A percentile compares a stretch with the other conserved stretches of the same genome.
phyloP scores from a whole-genome alignment of 2,113 vertebrate species.

The Zapornia atra region DNA sequence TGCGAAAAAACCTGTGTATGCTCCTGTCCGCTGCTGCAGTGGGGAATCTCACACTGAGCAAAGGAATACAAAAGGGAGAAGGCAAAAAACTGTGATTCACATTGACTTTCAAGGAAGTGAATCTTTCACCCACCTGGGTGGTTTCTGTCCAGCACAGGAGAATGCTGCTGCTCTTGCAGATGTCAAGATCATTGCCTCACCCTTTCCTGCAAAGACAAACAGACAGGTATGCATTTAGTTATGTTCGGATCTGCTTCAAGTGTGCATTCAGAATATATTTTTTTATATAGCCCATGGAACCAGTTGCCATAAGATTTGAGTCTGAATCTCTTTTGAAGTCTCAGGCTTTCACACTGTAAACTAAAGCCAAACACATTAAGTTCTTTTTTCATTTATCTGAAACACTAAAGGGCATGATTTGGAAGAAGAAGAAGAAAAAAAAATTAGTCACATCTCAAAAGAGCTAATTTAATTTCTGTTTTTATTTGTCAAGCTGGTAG shows the following conservation, averaged over 20 bases:
- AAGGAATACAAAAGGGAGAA: neutral
- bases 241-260: neutral
- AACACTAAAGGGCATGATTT: neutral
- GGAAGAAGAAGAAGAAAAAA: neutral
- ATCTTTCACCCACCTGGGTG: neutral
- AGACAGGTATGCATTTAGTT: neutral
- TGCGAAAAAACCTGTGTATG: neutral
- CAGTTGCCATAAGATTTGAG: neutral
- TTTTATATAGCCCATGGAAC: neutral
- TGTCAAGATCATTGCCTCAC: neutral
- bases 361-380: neutral
- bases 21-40: neutral
- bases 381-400: neutral
- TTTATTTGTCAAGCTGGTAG: conserved; percentile 17
- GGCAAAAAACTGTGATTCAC: neutral
- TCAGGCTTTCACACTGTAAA: neutral
- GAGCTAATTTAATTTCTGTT: conserved; percentile 56
- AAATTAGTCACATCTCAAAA: conserved; percentile 11
- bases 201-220: neutral
- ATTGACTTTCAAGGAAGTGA: neutral
- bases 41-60: neutral
- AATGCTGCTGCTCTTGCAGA: neutral
- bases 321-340: neutral
- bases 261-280: neutral
- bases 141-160: neutral